Evolutionary conservation across 2,113 vertebrate species (phyloP).

Genomic region (Climacteris rufus): DNA sequence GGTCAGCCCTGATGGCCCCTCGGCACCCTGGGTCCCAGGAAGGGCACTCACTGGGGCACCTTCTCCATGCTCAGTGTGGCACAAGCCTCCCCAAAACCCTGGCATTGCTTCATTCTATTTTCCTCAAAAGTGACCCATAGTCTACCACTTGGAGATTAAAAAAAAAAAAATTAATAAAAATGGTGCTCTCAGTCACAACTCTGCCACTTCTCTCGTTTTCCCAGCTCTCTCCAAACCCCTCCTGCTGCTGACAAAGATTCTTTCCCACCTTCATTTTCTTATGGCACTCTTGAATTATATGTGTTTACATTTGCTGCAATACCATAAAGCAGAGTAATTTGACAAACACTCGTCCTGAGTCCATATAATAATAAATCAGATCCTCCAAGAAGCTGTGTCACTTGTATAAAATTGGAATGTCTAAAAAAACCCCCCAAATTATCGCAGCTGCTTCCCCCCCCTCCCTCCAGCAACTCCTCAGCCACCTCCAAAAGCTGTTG

Average conservation of each 20-base stretch:
- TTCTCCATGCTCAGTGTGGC: fast-evolving
- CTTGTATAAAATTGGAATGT: not conserved
- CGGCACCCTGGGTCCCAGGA: not conserved
- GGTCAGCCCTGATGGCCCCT: not conserved
- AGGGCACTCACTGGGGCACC: not conserved
- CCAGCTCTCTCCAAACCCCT: not conserved
- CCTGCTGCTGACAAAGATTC: not conserved
- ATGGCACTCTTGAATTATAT: not conserved
- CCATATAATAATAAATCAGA: conserved; percentile 41
- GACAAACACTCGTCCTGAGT: not conserved
- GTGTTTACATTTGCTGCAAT: conserved; percentile 27
- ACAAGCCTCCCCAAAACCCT: not conserved
- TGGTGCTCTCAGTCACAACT: not conserved
- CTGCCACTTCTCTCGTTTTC: not conserved
- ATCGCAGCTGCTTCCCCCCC: not conserved
- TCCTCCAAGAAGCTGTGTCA: not conserved
- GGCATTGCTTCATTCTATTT: not conserved
- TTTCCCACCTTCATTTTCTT: conserved; percentile 33
- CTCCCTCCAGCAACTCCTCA: not conserved
- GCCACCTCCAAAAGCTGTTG: not conserved
- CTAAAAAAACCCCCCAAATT: not conserved
- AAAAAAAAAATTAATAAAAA: not conserved
- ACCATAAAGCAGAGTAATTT: not conserved
- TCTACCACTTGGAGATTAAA: not conserved
- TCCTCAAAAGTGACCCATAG: not conserved